Percentiles rank a stretch among this genome's conserved stretches.
Evolutionary conservation across 1,140 invertebrate species (phyloP).

Genomic region (Batillaria attramentaria): DNA sequence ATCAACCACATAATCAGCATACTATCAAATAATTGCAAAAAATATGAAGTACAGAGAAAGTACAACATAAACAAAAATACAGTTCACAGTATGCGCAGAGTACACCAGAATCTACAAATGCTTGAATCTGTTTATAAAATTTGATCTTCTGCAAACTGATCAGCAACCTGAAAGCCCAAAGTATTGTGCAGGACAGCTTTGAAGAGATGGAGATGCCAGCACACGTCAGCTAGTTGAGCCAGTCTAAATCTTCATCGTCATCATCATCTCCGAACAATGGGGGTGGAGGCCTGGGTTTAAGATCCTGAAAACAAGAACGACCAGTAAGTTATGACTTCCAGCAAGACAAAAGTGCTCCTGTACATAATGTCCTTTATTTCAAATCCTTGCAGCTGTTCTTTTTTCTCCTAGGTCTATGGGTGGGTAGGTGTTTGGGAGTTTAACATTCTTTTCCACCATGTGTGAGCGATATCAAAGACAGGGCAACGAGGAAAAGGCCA

Average conservation of each 20-base stretch:
- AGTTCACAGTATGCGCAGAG: neutral
- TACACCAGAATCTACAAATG: neutral
- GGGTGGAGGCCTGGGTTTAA: constrained; percentile 60
- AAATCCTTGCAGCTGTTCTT: no score
- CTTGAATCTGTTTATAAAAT: neutral
- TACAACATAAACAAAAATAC: neutral
- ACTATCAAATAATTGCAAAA: no score
- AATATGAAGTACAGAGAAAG: neutral
- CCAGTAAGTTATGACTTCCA: neutral
- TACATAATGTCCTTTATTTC: no score
- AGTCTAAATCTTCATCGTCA: constrained; percentile 68
- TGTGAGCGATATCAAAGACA: no score
- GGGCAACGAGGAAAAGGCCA: no score
- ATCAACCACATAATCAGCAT: no score
- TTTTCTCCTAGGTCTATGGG: no score
- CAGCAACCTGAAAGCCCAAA: neutral
- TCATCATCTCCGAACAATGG: constrained; percentile 69
- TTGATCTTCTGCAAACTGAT: neutral
- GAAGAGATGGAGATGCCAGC: no score
- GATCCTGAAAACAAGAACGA: constrained; percentile 52
- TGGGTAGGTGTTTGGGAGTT: no score
- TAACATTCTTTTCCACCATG: no score
- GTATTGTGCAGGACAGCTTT: neutral
- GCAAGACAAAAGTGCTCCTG: no score
- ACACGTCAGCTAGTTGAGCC: constrained; percentile 55